These are phyloP conservation scores for Falco novaeseelandiae DNA, from an alignment of 2,797 vertebrate species.

Conservation along the genomic window DNA sequence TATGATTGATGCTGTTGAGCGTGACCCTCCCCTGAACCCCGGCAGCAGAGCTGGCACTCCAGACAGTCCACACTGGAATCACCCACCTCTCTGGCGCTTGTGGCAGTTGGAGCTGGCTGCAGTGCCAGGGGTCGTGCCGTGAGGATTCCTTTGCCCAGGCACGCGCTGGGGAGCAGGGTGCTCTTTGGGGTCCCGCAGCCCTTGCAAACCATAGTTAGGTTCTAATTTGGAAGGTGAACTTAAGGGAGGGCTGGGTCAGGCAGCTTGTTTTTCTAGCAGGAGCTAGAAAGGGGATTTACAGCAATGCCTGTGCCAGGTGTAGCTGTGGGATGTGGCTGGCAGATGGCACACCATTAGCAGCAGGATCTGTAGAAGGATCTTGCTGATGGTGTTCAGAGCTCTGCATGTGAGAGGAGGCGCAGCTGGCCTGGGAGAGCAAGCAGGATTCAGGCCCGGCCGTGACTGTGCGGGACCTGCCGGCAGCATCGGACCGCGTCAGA, in stretches of 20 bases:
- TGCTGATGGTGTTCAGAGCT: background rate
- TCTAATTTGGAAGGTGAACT: background rate
- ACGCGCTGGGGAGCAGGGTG: background rate
- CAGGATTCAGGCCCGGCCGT: background rate
- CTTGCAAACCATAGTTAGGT: background rate
- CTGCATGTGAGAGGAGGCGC: fast-evolving
- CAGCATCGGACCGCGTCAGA: background rate
- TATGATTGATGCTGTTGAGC: background rate
- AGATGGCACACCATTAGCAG: background rate
- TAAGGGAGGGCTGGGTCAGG: background rate
- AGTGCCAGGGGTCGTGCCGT: background rate
- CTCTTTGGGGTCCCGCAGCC: background rate
- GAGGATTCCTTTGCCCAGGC: slow-evolving; percentile 33
- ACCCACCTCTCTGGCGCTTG: background rate
- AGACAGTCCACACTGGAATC: fast-evolving
- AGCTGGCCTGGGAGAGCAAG: background rate
- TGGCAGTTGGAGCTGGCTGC: background rate
- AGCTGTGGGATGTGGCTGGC: background rate
- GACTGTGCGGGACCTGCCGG: background rate
- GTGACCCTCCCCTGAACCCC: background rate
- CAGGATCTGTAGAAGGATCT: background rate
- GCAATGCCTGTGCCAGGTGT: background rate
- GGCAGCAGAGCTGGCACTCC: background rate
- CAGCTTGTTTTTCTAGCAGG: background rate
- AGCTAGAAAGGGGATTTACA: background rate